Evolutionary conservation across 1,140 invertebrate species (phyloP).

Genomic region (Heliconius hewitsoni): DNA sequence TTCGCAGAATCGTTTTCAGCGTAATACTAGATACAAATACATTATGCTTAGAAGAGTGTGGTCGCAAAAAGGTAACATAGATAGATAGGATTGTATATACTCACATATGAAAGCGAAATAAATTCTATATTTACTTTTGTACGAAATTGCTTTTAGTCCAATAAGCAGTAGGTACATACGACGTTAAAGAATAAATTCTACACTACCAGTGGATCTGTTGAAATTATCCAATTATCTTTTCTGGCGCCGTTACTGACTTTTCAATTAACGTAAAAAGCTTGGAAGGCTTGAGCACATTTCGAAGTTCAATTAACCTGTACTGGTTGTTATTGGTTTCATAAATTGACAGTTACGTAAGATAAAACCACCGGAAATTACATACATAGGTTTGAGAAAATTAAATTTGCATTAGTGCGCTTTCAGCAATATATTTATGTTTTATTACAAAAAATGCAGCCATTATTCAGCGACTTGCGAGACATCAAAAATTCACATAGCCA

Average conservation of each 20-base stretch:
- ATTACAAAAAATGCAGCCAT: background rate
- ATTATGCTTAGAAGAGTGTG: background rate
- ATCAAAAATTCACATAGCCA: background rate
- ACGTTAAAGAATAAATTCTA: background rate
- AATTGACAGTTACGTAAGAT: constrained; percentile 1
- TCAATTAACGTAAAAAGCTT: constrained; percentile 5
- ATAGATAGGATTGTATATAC: background rate
- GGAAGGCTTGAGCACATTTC: constrained; percentile 5
- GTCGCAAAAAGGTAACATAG: background rate
- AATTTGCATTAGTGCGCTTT: background rate
- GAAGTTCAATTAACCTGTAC: background rate
- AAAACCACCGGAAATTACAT: background rate
- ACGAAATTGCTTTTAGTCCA: background rate
- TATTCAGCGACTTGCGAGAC: background rate
- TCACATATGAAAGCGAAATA: too few species aligned
- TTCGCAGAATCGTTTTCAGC: constrained; percentile 36
- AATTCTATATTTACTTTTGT: background rate
- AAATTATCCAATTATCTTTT: constrained; percentile 13
- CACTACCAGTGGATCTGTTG: background rate
- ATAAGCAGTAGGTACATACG: background rate
- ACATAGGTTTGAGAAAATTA: background rate
- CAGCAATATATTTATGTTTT: background rate
- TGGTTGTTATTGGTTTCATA: background rate
- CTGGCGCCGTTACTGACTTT: constrained; percentile 10
- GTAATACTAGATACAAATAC: background rate